These are phyloP conservation scores for Paracyclopina nana DNA, from an alignment of 1,140 invertebrate genomes.

Conservation along the genomic window DNA sequence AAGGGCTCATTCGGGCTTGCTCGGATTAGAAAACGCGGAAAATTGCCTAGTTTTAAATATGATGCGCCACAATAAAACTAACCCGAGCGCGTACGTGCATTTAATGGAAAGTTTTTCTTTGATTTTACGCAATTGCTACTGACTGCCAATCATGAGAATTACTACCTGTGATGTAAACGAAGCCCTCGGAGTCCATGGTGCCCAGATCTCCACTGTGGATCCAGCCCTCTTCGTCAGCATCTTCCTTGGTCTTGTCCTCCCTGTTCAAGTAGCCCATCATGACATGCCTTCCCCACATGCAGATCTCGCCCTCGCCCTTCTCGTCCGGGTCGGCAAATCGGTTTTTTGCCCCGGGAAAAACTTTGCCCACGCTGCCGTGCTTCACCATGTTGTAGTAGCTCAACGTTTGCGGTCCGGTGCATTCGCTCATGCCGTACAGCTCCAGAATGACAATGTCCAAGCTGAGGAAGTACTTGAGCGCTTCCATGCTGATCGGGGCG, in stretches of 20 bases:
- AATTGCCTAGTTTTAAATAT: too few species aligned
- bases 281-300: constrained; percentile 25
- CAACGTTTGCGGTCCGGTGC: constrained; percentile 24
- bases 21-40: not conserved
- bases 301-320: constrained; percentile 27
- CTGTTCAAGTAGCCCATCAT: constrained; percentile 30
- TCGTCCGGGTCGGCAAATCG: constrained; percentile 23
- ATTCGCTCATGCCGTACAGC: constrained; percentile 18
- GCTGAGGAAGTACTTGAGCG: constrained; percentile 62
- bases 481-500: constrained; percentile 53
- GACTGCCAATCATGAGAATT: not conserved
- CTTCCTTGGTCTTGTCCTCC: constrained; percentile 24
- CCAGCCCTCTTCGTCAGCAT: constrained; percentile 13
- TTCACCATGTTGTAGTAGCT: constrained; percentile 18
- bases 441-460: constrained; percentile 54
- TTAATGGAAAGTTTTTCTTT: not conserved
- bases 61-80: too few species aligned
- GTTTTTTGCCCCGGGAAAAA: constrained; percentile 22
- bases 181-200: constrained; percentile 1
- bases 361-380: constrained; percentile 24
- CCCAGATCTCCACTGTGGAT: constrained; percentile 13
- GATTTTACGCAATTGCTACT: not conserved
- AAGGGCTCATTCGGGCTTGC: not conserved
- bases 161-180: constrained; percentile 4
- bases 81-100: not conserved